A percentile compares a stretch with the other conserved stretches of the same genome.
phyloP scores from a whole-genome alignment of 2,888 invertebrate genomes.

The Epiblema foenella region DNA sequence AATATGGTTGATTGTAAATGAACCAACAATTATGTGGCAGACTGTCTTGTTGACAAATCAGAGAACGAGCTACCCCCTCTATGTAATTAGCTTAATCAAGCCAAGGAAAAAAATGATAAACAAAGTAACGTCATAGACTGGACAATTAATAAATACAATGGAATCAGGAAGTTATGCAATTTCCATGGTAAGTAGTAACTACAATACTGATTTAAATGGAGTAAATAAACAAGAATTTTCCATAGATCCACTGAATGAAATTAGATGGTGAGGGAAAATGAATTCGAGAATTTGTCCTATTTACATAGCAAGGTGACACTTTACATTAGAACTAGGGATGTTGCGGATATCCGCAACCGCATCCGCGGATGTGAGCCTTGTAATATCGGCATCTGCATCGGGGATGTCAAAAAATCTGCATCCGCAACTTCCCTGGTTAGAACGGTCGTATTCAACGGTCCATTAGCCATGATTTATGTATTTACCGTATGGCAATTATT shows the following conservation, averaged over 20 bases:
- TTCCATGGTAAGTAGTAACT: background rate
- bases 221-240: slow-evolving; percentile 22
- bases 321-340: no score
- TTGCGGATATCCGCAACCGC: no score
- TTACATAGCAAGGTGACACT: background rate
- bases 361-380: no score
- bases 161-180: slow-evolving; percentile 23
- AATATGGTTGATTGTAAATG: no score
- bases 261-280: slow-evolving; percentile 3
- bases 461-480: no score
- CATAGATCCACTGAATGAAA: slow-evolving; percentile 16
- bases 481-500: no score
- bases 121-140: slow-evolving; percentile 20
- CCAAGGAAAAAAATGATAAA: background rate
- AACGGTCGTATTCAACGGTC: background rate
- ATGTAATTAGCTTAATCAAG: background rate
- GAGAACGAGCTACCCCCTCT: background rate
- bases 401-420: no score
- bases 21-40: background rate
- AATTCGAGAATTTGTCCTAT: background rate
- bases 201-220: background rate
- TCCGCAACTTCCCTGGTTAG: no score
- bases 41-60: background rate
- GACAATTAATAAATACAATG: slow-evolving; percentile 39
- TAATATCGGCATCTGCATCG: no score